Percentiles rank a stretch among this genome's conserved stretches.
phyloP scores from a whole-genome alignment of 1,140 invertebrate species.

The Contarinia nasturtii region DNA sequence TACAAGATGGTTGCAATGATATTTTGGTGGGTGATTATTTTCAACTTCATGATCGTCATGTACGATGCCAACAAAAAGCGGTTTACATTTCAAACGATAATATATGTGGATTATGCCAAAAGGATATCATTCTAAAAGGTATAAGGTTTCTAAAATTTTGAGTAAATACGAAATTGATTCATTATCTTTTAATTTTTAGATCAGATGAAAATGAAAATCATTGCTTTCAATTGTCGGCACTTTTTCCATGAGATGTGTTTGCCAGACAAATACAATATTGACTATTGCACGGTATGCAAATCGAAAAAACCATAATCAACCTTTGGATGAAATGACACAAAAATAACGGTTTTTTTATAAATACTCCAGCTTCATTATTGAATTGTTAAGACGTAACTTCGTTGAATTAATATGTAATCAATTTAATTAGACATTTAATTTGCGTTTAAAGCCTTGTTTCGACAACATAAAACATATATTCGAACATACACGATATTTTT shows the following conservation, averaged over 20 bases:
- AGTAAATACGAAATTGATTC: too few species aligned
- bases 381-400: too few species aligned
- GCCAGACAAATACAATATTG: constrained; percentile 24
- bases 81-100: constrained; percentile 49
- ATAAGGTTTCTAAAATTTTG: too few species aligned
- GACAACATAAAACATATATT: too few species aligned
- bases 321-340: too few species aligned
- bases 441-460: too few species aligned
- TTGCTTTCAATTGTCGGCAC: constrained; percentile 78
- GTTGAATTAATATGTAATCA: too few species aligned
- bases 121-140: constrained; percentile 44
- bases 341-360: too few species aligned
- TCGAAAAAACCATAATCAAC: constrained; percentile 1
- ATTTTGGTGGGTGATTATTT: constrained; percentile 80
- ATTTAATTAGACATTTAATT: too few species aligned
- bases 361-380: too few species aligned
- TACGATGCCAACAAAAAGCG: constrained; percentile 56
- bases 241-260: constrained; percentile 75
- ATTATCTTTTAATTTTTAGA: constrained; percentile 5
- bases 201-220: constrained; percentile 43
- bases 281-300: constrained; percentile 38
- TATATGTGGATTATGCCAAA: constrained; percentile 54
- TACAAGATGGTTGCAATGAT: constrained; percentile 74
- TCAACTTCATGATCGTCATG: constrained; percentile 64
- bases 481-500: too few species aligned